Percentiles rank a stretch among this genome's conserved stretches.
phyloP scores from a whole-genome alignment of 1,140 invertebrate species.

The Dolichoris vasculosae region DNA sequence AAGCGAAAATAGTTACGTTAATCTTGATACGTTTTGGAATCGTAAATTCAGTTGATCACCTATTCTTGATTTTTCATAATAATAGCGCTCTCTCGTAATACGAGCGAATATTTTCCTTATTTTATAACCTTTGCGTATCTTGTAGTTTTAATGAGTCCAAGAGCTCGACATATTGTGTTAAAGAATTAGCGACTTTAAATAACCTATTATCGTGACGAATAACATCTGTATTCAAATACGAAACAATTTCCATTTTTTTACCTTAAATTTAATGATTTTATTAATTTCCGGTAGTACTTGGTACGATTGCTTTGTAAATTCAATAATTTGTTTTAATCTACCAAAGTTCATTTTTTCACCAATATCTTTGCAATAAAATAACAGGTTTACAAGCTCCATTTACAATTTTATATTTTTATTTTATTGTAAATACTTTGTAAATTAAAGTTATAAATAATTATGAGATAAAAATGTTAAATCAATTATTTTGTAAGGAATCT shows the following conservation, averaged over 20 bases:
- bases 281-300: not conserved
- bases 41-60: not conserved
- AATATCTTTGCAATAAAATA: not conserved
- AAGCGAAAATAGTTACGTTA: not conserved
- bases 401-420: not conserved
- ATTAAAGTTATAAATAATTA: conserved; percentile 4
- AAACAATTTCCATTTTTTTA: too few relatives aligned
- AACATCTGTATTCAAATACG: too few relatives aligned
- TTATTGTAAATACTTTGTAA: not conserved
- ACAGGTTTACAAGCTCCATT: not conserved
- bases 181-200: too few relatives aligned
- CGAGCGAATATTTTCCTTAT: not conserved
- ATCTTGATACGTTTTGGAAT: not conserved
- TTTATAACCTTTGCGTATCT: not conserved
- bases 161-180: not conserved
- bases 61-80: not conserved
- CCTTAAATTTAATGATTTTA: too few relatives aligned
- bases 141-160: not conserved
- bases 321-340: not conserved
- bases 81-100: not conserved
- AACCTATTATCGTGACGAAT: too few relatives aligned
- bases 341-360: not conserved
- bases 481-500: not conserved
- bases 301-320: not conserved
- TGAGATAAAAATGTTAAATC: not conserved